phyloP scores from a whole-genome alignment of 92 coral and sea anemone genomes.

The Palythoa heliodiscus region DNA sequence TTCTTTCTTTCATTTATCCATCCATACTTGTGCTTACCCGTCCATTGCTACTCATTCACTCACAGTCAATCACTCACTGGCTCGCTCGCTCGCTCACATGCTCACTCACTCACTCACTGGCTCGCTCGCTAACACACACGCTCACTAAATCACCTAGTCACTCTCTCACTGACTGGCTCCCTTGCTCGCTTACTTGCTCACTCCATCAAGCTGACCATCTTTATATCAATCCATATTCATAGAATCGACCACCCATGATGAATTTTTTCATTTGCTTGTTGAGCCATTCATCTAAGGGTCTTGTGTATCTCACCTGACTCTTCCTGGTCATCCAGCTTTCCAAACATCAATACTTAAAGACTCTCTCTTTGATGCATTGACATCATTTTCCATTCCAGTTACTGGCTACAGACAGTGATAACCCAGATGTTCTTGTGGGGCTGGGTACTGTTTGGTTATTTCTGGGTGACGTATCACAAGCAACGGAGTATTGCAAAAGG shows the following conservation, averaged over 20 bases:
- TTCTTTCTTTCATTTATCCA: background rate
- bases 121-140: background rate
- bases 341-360: background rate
- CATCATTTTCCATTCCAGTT: conserved; percentile 38
- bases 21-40: too few relatives aligned
- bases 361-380: background rate
- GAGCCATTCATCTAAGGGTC: background rate
- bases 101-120: too few relatives aligned
- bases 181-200: background rate
- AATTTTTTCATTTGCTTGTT: background rate
- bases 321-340: background rate
- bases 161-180: too few relatives aligned
- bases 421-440: conserved; percentile 64
- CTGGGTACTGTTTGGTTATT: conserved; percentile 69
- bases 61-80: too few relatives aligned
- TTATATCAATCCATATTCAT: background rate
- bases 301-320: background rate
- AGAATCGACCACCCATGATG: background rate
- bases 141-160: too few relatives aligned
- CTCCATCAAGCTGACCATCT: too few relatives aligned
- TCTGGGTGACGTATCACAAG: conserved; percentile 66
- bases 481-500: conserved; percentile 72
- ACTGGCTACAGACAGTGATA: conserved; percentile 17
- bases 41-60: too few relatives aligned
- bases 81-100: too few relatives aligned